phyloP scores from a whole-genome alignment of 2,888 invertebrate genomes.

The Thelaira solivaga region DNA sequence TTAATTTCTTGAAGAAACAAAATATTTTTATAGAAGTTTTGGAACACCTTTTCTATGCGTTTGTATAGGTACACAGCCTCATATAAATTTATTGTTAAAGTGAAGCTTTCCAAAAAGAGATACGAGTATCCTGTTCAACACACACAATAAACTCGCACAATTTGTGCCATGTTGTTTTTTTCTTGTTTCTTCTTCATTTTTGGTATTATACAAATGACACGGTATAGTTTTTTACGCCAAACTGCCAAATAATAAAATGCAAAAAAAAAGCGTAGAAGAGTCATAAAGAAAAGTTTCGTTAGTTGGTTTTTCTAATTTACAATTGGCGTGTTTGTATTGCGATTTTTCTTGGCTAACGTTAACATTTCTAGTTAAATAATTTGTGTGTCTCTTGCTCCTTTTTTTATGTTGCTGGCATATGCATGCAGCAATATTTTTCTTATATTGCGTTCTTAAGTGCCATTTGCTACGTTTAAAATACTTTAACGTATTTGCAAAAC shows the following conservation, averaged over 20 bases:
- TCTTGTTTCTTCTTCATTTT: not conserved
- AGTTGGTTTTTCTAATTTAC: constrained; percentile 26
- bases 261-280: not conserved
- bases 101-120: too few species aligned
- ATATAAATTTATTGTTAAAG: too few species aligned
- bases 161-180: too few species aligned
- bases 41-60: not conserved
- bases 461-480: constrained; percentile 33
- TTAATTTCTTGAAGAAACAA: too few species aligned
- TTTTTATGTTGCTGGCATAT: constrained; percentile 3
- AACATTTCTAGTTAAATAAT: constrained; percentile 42
- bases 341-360: constrained; percentile 46
- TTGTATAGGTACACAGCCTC: too few species aligned
- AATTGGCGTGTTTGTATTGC: constrained; percentile 30
- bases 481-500: not conserved
- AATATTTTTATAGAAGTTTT: too few species aligned
- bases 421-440: not conserved
- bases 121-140: not conserved
- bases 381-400: constrained; percentile 36
- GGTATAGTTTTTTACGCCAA: not conserved
- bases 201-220: not conserved
- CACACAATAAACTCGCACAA: not conserved
- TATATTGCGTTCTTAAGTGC: constrained; percentile 30
- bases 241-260: not conserved
- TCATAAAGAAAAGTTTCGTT: constrained; percentile 7